These are phyloP conservation scores for Callipepla squamata DNA, from an alignment of 2,113 vertebrate species.

Conservation along the genomic window DNA sequence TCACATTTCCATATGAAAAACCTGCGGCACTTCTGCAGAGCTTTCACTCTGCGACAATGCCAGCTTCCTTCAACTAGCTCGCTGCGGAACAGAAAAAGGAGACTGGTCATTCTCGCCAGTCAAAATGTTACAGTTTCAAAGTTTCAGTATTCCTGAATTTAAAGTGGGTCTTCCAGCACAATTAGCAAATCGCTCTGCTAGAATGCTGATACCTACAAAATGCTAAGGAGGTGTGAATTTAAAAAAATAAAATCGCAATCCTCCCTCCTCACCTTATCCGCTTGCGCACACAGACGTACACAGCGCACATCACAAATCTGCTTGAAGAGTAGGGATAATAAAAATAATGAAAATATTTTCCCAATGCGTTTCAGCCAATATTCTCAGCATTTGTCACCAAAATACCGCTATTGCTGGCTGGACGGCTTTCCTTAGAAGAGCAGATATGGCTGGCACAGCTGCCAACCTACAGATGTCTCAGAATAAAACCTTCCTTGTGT, in stretches of 20 bases:
- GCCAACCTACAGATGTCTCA: slow-evolving; percentile 72
- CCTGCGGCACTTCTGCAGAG: slow-evolving; percentile 83
- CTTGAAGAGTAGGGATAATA: slow-evolving; percentile 41
- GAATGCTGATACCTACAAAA: slow-evolving; percentile 52
- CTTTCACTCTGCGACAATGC: slow-evolving; percentile 80
- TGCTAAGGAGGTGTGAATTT: slow-evolving; percentile 17
- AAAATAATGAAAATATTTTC: slow-evolving; percentile 62
- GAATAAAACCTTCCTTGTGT: slow-evolving; percentile 67
- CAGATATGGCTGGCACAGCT: slow-evolving; percentile 68
- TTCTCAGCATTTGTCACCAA: slow-evolving; percentile 54
- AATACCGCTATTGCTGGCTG: slow-evolving; percentile 30
- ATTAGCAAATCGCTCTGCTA: slow-evolving; percentile 57
- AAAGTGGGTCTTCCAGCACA: slow-evolving; percentile 51
- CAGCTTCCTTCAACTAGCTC: slow-evolving; percentile 82
- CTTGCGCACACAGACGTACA: not conserved
- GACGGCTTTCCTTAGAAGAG: slow-evolving; percentile 48
- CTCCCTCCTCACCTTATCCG: not conserved
- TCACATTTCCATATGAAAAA: slow-evolving; percentile 99
- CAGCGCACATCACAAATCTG: not conserved
- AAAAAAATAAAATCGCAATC: slow-evolving; percentile 10
- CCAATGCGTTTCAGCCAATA: slow-evolving; percentile 43
- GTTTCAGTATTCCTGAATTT: slow-evolving; percentile 69
- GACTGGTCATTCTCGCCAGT: slow-evolving; percentile 80
- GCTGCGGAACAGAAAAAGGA: slow-evolving; percentile 71
- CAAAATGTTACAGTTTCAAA: slow-evolving; percentile 66